Conservation (phyloP, 2,113 vertebrate species). For the Proteles cristata region DNA sequence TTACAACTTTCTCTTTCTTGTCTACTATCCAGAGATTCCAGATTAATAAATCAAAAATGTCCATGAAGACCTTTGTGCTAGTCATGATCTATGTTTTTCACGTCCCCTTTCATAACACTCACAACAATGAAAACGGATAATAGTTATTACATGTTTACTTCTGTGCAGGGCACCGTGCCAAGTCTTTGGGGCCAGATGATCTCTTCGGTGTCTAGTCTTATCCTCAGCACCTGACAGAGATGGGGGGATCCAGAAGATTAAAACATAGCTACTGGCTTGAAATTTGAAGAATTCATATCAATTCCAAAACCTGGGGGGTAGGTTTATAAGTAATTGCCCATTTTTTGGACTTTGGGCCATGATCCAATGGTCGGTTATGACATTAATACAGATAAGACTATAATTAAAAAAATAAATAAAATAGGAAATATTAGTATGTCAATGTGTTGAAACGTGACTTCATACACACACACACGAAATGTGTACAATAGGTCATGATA, state of each 20-base stretch:
- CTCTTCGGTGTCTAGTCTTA: not conserved
- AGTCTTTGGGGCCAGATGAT: not conserved
- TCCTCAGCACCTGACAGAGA: not conserved
- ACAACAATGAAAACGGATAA: not conserved
- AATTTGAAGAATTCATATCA: not conserved
- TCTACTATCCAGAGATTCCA: not conserved
- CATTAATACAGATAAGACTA: not conserved
- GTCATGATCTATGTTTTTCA: not conserved
- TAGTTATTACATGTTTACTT: not conserved
- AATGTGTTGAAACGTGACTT: not conserved
- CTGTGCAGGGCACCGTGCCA: rapidly evolving
- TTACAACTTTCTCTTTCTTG: not conserved
- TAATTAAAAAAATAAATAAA: not conserved
- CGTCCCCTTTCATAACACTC: not conserved
- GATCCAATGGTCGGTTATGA: not conserved
- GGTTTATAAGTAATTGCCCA: not conserved
- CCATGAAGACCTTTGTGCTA: not conserved
- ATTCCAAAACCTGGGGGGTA: not conserved
- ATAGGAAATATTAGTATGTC: not conserved
- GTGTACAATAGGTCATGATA: not conserved
- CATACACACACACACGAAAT: not conserved
- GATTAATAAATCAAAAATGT: not conserved
- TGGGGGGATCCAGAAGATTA: not conserved
- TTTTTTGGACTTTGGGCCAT: not conserved
- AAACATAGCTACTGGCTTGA: not conserved